phyloP scores from a whole-genome alignment of 2,888 invertebrate species.

The Drosophila anceps region DNA sequence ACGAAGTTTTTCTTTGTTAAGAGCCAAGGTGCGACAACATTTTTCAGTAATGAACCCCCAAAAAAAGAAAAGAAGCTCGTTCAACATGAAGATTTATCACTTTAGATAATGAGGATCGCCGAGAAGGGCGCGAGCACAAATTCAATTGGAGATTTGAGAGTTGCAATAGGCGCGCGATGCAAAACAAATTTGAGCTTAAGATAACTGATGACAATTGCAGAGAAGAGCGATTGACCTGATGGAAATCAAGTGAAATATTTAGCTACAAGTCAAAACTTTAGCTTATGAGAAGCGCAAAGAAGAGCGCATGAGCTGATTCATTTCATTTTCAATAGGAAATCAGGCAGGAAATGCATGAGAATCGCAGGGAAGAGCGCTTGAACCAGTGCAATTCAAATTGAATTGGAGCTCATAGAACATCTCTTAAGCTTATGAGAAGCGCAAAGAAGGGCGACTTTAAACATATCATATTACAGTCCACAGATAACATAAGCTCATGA shows the following conservation, averaged over 20 bases:
- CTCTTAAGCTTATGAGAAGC: neutral
- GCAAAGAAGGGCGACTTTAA: neutral
- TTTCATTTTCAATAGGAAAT: too few relatives aligned
- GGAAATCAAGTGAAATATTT: neutral
- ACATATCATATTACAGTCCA: neutral
- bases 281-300: neutral
- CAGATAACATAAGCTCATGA: neutral
- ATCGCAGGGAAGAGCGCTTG: too few relatives aligned
- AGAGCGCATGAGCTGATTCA: too few relatives aligned
- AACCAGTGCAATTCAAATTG: too few relatives aligned
- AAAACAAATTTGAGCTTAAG: neutral
- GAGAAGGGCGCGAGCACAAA: neutral
- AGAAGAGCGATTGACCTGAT: neutral
- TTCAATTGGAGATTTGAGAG: neutral
- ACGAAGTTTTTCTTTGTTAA: neutral
- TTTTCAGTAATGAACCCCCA: neutral
- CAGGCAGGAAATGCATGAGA: too few relatives aligned
- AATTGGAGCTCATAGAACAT: too few relatives aligned
- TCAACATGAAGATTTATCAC: neutral
- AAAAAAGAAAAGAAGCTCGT: neutral
- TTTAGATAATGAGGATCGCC: neutral
- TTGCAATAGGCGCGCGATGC: neutral
- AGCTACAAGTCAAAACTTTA: neutral
- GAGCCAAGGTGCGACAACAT: conserved; percentile 1
- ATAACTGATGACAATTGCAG: neutral